Conservation (phyloP, 2,113 vertebrate species). For the Falcunculus frontatus region DNA sequence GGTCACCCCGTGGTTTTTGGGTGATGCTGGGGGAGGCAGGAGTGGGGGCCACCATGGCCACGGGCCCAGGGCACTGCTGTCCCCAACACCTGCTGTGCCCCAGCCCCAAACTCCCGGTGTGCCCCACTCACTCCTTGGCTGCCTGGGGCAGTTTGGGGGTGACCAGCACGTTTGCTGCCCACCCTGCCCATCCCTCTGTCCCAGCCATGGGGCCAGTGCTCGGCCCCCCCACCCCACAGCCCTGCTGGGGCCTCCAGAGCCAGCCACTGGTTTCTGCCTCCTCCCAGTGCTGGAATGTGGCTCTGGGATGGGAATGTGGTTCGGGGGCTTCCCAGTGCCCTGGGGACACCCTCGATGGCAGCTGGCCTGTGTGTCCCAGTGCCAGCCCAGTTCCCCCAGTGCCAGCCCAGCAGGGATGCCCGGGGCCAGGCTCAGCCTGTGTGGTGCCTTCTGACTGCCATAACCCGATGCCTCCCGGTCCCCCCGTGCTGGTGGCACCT, state of each 20-base stretch:
- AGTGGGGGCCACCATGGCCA: background rate
- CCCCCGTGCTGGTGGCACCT: background rate
- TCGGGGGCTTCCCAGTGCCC: background rate
- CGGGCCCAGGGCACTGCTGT: accelerated
- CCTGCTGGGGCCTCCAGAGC: background rate
- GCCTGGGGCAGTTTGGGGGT: background rate
- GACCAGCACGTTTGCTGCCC: background rate
- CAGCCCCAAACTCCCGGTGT: background rate
- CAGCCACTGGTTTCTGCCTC: background rate
- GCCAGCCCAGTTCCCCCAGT: background rate
- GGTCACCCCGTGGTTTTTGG: background rate
- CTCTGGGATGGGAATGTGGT: background rate
- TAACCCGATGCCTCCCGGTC: background rate
- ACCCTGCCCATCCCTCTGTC: background rate
- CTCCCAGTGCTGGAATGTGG: background rate
- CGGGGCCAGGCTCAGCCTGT: background rate
- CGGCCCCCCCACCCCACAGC: background rate
- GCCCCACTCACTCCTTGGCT: background rate
- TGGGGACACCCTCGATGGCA: accelerated
- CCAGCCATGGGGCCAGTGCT: background rate
- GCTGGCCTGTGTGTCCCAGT: background rate
- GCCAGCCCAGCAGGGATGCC: background rate
- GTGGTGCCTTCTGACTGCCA: conserved; percentile 49
- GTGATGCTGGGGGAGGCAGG: background rate
- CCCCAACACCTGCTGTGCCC: accelerated